A percentile compares a stretch with the other conserved stretches of the same genome.
Evolutionary conservation across 2,797 vertebrate genomes (phyloP).

Genomic region (Masticophis lateralis): DNA sequence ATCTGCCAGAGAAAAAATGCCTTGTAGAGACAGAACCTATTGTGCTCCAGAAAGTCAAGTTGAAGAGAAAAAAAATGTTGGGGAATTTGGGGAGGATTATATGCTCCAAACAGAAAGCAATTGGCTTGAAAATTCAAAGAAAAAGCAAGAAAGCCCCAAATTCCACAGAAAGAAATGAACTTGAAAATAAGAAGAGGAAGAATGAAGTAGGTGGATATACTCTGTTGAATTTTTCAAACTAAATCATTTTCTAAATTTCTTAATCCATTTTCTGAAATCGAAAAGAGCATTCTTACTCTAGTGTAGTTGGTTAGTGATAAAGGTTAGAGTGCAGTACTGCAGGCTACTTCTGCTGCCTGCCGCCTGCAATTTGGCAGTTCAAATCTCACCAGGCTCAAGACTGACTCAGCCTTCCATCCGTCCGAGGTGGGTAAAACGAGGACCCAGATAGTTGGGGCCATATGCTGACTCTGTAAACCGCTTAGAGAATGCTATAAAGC

Average conservation of each 20-base stretch:
- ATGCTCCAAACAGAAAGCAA: slow-evolving; percentile 46
- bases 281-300: neutral
- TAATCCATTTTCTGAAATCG: neutral
- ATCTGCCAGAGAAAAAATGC: slow-evolving; percentile 12
- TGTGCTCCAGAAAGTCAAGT: neutral
- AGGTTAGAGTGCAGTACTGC: too few relatives aligned
- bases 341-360: too few relatives aligned
- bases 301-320: neutral
- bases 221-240: neutral
- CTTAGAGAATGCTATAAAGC: too few relatives aligned
- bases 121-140: slow-evolving; percentile 64
- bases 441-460: too few relatives aligned
- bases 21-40: slow-evolving; percentile 5
- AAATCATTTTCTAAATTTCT: neutral
- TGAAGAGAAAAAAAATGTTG: slow-evolving; percentile 45
- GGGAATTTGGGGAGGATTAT: slow-evolving; percentile 25
- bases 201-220: slow-evolving; percentile 42
- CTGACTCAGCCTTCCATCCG: too few relatives aligned
- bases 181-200: slow-evolving; percentile 51
- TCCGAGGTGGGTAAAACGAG: too few relatives aligned
- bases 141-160: slow-evolving; percentile 53
- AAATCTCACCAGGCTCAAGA: too few relatives aligned
- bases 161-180: slow-evolving; percentile 24
- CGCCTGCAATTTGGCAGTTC: too few relatives aligned
- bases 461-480: too few relatives aligned